These are phyloP conservation scores for Rostratula benghalensis DNA, from an alignment of 2,113 vertebrate genomes.

Conservation along the genomic window DNA sequence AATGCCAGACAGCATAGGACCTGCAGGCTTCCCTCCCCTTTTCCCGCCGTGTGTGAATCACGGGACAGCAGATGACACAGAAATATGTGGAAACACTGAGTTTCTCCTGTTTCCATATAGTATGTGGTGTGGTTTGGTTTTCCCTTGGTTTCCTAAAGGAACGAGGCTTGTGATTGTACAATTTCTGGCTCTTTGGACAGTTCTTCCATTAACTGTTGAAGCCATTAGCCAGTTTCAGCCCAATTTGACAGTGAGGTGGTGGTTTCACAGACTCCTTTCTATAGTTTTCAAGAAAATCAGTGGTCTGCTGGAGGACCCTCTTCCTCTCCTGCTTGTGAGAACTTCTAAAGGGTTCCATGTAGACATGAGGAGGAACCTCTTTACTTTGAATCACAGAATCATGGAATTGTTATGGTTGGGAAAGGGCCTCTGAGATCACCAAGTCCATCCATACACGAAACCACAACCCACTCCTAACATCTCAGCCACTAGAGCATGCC, in stretches of 20 bases:
- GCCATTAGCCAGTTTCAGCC: not conserved
- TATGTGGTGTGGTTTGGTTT: not conserved
- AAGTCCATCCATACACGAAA: no score
- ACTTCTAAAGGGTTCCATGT: not conserved
- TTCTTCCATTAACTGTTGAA: not conserved
- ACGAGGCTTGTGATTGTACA: fast-evolving
- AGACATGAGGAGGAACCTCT: no score
- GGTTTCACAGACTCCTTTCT: not conserved
- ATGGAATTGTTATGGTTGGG: no score
- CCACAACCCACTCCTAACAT: no score
- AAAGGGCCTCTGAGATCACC: no score
- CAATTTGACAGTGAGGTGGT: not conserved
- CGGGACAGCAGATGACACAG: not conserved
- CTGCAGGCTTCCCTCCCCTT: not conserved
- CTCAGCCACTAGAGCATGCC: no score
- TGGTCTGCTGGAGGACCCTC: not conserved
- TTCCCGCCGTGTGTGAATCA: not conserved
- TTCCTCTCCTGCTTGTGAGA: not conserved
- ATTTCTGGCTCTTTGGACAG: not conserved
- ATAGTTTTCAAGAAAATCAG: not conserved
- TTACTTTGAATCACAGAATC: no score
- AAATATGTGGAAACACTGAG: not conserved
- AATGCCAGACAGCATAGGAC: fast-evolving
- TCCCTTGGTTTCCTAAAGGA: not conserved
- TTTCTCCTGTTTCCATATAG: not conserved